Evolutionary conservation across 2,797 vertebrate genomes (phyloP).

Genomic region (Taeniopygia guttata): DNA sequence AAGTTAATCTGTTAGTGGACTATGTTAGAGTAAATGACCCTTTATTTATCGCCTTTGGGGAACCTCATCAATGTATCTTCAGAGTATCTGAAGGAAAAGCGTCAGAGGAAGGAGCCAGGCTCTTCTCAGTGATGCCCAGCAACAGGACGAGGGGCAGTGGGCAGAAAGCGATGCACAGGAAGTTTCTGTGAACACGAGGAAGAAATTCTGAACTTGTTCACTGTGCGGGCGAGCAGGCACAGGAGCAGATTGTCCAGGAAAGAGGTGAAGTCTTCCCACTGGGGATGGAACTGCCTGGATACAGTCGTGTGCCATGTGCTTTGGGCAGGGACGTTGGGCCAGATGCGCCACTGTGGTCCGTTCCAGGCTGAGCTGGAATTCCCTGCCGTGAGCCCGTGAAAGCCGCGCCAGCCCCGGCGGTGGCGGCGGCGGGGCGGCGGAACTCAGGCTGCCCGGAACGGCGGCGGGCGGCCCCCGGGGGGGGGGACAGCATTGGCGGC

Average conservation of each 20-base stretch:
- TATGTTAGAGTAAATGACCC: too few relatives aligned
- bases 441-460: background rate
- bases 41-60: background rate
- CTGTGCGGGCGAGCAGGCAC: background rate
- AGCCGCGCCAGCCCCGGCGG: background rate
- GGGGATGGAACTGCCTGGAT: too few relatives aligned
- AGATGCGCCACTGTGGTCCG: too few relatives aligned
- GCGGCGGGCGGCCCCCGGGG: rapidly evolving
- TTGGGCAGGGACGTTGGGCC: background rate
- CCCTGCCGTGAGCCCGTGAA: rapidly evolving
- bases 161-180: background rate
- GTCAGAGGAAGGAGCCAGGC: background rate
- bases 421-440: rapidly evolving
- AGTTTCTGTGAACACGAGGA: background rate
- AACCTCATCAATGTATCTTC: too few relatives aligned
- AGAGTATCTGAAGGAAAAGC: background rate
- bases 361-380: background rate
- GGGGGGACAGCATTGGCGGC: background rate
- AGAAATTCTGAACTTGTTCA: too few relatives aligned
- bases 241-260: too few relatives aligned
- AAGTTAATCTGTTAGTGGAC: too few relatives aligned
- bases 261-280: rapidly evolving
- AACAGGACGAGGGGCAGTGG: background rate
- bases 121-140: too few relatives aligned
- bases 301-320: background rate